These are phyloP conservation scores for Alethe castanea DNA, from an alignment of 2,113 vertebrate genomes.

Conservation along the genomic window DNA sequence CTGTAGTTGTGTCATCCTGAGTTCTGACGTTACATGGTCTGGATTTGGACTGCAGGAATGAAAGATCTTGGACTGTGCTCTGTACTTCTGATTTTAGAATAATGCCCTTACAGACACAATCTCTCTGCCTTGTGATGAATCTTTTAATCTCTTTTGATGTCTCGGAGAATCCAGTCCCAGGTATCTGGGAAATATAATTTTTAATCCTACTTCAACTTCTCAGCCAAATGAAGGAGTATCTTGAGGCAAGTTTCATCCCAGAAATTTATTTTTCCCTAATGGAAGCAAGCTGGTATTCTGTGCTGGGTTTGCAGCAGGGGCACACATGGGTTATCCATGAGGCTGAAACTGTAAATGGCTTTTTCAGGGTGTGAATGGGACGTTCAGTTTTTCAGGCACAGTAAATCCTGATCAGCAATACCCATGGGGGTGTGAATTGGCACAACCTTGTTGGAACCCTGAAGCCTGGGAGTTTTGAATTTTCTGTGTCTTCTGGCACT, in stretches of 20 bases:
- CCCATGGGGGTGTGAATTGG: neutral
- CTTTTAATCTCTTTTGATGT: neutral
- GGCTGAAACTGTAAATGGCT: neutral
- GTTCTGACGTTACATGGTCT: neutral
- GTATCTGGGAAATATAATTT: neutral
- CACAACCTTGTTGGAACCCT: neutral
- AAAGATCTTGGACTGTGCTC: neutral
- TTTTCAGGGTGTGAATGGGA: neutral
- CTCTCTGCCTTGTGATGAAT: neutral
- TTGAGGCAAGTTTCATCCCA: neutral
- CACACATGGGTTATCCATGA: neutral
- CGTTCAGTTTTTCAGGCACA: neutral
- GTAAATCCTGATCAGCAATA: accelerated
- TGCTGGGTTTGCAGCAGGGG: neutral
- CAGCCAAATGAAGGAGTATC: neutral
- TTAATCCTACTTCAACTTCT: neutral
- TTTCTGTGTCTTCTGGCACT: too few relatives aligned
- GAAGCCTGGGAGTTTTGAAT: too few relatives aligned
- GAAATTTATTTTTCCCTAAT: neutral
- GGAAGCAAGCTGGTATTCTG: neutral
- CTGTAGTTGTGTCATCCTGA: neutral
- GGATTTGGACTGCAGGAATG: neutral
- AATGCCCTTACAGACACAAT: neutral
- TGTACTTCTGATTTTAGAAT: neutral
- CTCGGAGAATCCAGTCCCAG: neutral